Conservation (phyloP, 2,797 vertebrate genomes). For the Spheniscus humboldti region DNA sequence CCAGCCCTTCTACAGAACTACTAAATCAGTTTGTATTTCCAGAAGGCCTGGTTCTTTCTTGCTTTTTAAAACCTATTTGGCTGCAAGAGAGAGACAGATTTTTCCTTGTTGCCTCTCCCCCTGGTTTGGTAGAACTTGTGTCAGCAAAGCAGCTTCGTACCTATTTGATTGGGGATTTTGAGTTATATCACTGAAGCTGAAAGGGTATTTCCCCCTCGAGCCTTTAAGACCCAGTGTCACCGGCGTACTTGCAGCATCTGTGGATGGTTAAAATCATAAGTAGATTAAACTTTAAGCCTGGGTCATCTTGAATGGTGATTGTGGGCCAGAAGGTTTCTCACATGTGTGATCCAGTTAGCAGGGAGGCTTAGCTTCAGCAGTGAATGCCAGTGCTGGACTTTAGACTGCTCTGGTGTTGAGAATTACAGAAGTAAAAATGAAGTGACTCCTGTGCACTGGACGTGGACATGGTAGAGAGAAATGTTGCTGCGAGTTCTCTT, state of each 20-base stretch:
- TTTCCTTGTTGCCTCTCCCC: not conserved
- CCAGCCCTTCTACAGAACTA: constrained; percentile 3
- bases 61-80: not conserved
- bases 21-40: constrained; percentile 22
- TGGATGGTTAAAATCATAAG: not conserved
- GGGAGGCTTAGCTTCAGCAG: not conserved
- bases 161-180: not conserved
- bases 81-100: not conserved
- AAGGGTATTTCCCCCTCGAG: not conserved
- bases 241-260: not conserved
- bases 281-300: not conserved
- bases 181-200: not conserved
- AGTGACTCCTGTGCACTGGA: not conserved
- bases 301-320: not conserved
- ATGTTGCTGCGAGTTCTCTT: not conserved
- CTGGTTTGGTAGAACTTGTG: not conserved
- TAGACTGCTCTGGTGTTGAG: not conserved
- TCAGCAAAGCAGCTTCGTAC: not conserved
- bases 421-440: not conserved
- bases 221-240: not conserved
- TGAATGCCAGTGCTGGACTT: not conserved
- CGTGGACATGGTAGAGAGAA: not conserved
- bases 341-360: not conserved
- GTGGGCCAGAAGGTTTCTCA: not conserved
- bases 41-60: not conserved